These are phyloP conservation scores for Drosophila cracens DNA, from an alignment of 2,888 invertebrate species.

Conservation along the genomic window DNA sequence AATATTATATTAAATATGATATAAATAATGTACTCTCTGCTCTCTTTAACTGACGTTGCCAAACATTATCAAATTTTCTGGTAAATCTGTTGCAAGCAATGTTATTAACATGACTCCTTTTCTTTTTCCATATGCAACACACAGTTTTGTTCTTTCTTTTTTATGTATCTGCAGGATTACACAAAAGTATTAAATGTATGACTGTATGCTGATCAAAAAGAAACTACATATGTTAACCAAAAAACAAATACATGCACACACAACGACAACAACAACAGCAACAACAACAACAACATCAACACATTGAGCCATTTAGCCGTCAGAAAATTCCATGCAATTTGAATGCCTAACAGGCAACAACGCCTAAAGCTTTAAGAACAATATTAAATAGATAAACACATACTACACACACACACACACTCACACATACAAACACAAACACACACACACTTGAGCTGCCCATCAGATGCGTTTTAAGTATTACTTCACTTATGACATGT, in stretches of 20 bases:
- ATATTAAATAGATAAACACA: constrained; percentile 34
- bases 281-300: constrained; percentile 18
- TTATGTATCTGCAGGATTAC: constrained; percentile 44
- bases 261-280: constrained; percentile 19
- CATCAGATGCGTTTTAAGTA: constrained; percentile 34
- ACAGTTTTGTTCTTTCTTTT: constrained; percentile 29
- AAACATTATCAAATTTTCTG: constrained; percentile 12
- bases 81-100: constrained; percentile 42
- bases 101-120: constrained; percentile 64
- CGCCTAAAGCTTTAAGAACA: constrained; percentile 29
- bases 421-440: background rate
- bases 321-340: constrained; percentile 29
- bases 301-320: constrained; percentile 19
- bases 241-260: constrained; percentile 31
- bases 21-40: constrained; percentile 17
- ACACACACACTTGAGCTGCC: constrained; percentile 9
- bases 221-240: constrained; percentile 31
- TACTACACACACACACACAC: constrained; percentile 17
- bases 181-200: constrained; percentile 37
- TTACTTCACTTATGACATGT: constrained; percentile 37
- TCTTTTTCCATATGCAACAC: constrained; percentile 23
- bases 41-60: constrained; percentile 19
- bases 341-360: constrained; percentile 31
- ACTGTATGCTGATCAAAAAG: constrained; percentile 41
- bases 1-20: background rate